These are phyloP conservation scores for Alcedo atthis DNA, from an alignment of 2,797 vertebrate species.

Conservation along the genomic window DNA sequence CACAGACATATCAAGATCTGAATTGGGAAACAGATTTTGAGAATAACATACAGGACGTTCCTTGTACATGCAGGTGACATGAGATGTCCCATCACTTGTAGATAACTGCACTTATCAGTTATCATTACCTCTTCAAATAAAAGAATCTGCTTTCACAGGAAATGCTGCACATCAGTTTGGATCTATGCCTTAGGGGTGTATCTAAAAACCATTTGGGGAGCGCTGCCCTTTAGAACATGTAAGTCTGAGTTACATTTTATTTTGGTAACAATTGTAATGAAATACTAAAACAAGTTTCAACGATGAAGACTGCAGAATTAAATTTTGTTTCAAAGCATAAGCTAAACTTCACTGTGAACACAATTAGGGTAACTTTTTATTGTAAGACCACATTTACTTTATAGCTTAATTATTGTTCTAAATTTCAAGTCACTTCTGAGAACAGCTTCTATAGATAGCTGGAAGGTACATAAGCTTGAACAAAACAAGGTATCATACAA, in stretches of 20 bases:
- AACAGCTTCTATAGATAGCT: neutral
- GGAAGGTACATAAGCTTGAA: neutral
- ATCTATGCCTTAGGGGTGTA: neutral
- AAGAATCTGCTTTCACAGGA: neutral
- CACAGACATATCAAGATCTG: neutral
- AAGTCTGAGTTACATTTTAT: neutral
- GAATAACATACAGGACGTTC: neutral
- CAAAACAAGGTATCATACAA: neutral
- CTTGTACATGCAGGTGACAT: neutral
- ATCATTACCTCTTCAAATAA: neutral
- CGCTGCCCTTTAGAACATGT: neutral
- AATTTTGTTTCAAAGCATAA: neutral
- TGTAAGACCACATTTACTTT: neutral
- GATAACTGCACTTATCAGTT: neutral
- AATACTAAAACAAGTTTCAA: neutral
- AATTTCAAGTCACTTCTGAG: neutral
- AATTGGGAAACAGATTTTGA: neutral
- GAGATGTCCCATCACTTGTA: neutral
- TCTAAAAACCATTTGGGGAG: neutral
- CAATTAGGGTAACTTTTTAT: neutral
- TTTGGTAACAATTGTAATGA: neutral
- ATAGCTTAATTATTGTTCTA: neutral
- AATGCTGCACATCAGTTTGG: neutral
- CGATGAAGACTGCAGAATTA: neutral
- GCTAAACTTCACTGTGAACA: neutral